These are phyloP conservation scores for Percopsis omiscomaycus DNA, from an alignment of 2,797 vertebrate genomes.

Conservation along the genomic window DNA sequence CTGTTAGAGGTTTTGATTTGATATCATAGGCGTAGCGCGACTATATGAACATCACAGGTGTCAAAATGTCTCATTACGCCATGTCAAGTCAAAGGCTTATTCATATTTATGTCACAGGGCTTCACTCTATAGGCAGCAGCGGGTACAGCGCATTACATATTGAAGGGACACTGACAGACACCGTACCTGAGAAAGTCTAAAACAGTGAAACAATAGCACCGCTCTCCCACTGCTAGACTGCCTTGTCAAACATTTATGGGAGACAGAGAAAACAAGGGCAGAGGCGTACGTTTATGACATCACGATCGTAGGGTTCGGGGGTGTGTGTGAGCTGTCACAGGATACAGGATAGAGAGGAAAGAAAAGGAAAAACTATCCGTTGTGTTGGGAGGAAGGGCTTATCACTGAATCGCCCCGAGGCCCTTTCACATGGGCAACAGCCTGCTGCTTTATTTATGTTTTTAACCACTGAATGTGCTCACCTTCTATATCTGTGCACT, in stretches of 20 bases:
- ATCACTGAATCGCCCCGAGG: constrained; percentile 53
- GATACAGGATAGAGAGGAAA: constrained; percentile 48
- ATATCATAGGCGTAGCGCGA: constrained; percentile 49
- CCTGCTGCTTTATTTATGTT: constrained; percentile 29
- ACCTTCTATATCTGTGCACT: constrained; percentile 47
- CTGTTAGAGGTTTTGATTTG: too few relatives aligned
- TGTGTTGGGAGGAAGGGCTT: constrained; percentile 67
- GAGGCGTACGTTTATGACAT: constrained; percentile 60
- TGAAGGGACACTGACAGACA: constrained; percentile 67
- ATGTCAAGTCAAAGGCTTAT: constrained; percentile 67
- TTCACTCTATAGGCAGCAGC: constrained; percentile 47
- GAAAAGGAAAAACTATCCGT: constrained; percentile 44
- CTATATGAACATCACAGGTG: constrained; percentile 62
- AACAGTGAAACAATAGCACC: constrained; percentile 61
- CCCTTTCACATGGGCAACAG: constrained; percentile 59
- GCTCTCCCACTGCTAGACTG: constrained; percentile 64
- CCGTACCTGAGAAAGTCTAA: constrained; percentile 60
- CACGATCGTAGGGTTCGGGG: constrained; percentile 30
- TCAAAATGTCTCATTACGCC: constrained; percentile 66
- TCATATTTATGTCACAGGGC: constrained; percentile 67
- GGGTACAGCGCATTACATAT: constrained; percentile 68
- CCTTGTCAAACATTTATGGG: constrained; percentile 74
- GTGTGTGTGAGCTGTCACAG: constrained; percentile 50
- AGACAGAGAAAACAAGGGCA: constrained; percentile 64
- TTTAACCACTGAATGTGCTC: constrained; percentile 32